phyloP scores from a whole-genome alignment of 2,113 vertebrate genomes.

The Hemicordylus capensis region DNA sequence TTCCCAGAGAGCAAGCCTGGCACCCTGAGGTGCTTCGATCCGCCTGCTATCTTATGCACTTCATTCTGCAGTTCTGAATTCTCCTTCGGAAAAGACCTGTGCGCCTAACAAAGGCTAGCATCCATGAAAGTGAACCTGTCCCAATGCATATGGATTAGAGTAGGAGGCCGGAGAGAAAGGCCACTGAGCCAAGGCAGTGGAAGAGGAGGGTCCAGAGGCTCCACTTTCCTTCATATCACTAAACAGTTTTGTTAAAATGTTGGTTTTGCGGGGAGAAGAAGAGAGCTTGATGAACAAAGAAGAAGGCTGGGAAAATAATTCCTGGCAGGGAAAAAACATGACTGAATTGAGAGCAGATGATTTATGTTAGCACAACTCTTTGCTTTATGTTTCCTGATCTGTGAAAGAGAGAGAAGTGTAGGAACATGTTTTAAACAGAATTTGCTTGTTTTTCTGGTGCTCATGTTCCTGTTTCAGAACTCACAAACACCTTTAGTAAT shows the following conservation, averaged over 20 bases:
- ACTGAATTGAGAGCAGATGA: no score
- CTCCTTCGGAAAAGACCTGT: no score
- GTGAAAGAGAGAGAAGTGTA: neutral
- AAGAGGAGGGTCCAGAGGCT: neutral
- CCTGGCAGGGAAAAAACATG: no score
- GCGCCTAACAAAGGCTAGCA: no score
- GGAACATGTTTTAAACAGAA: neutral
- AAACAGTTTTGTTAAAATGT: neutral
- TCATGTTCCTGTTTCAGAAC: neutral
- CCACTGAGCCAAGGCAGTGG: no score
- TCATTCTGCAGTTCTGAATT: no score
- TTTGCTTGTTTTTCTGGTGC: neutral
- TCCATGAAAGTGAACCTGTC: no score
- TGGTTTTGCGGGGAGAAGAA: neutral
- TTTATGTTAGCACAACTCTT: neutral
- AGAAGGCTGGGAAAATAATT: no score
- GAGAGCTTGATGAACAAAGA: no score
- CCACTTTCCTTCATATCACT: neutral
- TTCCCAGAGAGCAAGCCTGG: no score
- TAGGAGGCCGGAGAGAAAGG: neutral
- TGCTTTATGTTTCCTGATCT: neutral
- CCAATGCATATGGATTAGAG: neutral
- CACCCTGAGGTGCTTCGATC: no score
- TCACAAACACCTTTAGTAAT: conserved; percentile 17
- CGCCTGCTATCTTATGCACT: no score